Conservation (phyloP, 2,797 vertebrate genomes). For the Lutjanus campechanus region DNA sequence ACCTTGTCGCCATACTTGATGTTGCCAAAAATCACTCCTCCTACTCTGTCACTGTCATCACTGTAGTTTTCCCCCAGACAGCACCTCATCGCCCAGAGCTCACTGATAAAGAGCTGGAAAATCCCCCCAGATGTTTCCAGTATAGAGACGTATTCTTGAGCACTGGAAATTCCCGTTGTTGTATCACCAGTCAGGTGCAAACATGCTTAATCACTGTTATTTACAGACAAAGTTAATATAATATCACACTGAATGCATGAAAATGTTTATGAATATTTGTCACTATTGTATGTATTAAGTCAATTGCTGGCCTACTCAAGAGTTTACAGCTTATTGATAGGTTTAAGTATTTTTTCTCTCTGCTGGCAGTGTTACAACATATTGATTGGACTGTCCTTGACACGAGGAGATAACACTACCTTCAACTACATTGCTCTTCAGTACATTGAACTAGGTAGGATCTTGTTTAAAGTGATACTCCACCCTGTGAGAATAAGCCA, state of each 20-base stretch:
- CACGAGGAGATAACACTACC: background rate
- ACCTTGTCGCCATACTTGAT: constrained; percentile 7
- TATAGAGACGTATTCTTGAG: constrained; percentile 11
- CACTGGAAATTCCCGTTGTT: constrained; percentile 6
- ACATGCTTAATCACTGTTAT: constrained; percentile 3
- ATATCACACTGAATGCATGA: background rate
- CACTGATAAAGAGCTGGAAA: constrained; percentile 36
- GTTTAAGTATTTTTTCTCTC: background rate
- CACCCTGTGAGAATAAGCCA: too few relatives aligned
- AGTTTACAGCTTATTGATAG: background rate
- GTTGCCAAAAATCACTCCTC: constrained; percentile 39
- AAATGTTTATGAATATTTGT: background rate
- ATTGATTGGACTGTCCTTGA: constrained; percentile 35
- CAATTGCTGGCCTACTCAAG: too few relatives aligned
- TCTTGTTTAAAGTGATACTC: too few relatives aligned
- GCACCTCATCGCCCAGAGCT: constrained; percentile 33
- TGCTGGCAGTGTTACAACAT: constrained; percentile 7
- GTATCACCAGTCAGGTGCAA: constrained; percentile 1
- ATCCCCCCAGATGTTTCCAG: constrained; percentile 12
- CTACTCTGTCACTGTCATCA: constrained; percentile 60
- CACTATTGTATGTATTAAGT: background rate
- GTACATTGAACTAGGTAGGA: background rate
- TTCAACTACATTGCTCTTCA: constrained; percentile 3
- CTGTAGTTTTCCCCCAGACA: constrained; percentile 20
- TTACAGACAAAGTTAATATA: background rate